Conservation (phyloP, 2,888 invertebrate species). For the Agapostemon virescens region DNA sequence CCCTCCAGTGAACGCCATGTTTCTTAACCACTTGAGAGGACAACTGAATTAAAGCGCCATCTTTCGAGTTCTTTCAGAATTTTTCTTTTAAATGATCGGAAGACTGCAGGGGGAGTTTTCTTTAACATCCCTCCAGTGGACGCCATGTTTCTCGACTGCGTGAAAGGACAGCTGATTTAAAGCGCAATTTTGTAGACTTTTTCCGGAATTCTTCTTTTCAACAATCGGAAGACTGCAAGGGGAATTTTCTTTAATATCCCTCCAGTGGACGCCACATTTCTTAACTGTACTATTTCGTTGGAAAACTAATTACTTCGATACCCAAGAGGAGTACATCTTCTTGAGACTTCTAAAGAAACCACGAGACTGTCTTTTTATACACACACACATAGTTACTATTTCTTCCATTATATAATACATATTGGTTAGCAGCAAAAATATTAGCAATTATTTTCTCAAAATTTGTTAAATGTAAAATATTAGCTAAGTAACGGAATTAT, state of each 20-base stretch:
- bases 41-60: background rate
- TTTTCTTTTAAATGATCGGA: background rate
- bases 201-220: fast-evolving
- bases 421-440: too few species aligned
- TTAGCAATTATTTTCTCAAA: too few species aligned
- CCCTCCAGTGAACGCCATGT: background rate
- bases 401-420: too few species aligned
- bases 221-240: too few species aligned
- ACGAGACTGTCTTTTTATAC: background rate
- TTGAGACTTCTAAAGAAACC: too few species aligned
- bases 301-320: too few species aligned
- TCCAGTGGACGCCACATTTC: background rate
- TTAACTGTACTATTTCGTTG: too few species aligned
- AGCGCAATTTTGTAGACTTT: background rate
- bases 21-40: background rate
- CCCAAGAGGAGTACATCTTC: too few species aligned
- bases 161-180: background rate
- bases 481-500: too few species aligned
- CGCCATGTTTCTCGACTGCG: background rate
- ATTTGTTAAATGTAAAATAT: too few species aligned
- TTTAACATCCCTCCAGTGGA: background rate
- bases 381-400: too few species aligned
- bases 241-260: background rate
- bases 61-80: background rate
- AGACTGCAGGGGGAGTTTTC: too few species aligned